These are phyloP conservation scores for Himalopsyche tibetana DNA, from an alignment of 2,888 invertebrate genomes.

Conservation along the genomic window DNA sequence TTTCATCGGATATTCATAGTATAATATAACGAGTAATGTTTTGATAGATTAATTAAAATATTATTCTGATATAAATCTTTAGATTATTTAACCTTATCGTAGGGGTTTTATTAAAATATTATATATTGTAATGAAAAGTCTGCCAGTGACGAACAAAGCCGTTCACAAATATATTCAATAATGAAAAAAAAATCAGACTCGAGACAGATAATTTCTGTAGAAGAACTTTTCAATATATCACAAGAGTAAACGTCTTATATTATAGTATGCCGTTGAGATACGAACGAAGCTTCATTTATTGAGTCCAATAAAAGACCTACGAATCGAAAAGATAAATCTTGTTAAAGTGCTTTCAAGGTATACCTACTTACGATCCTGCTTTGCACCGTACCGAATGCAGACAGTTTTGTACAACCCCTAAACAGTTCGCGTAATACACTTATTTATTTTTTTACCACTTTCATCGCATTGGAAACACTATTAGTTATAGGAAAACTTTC, in stretches of 20 bases:
- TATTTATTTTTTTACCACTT: too few species aligned
- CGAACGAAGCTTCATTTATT: conserved; percentile 48
- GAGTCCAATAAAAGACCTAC: conserved; percentile 46
- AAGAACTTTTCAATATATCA: neutral
- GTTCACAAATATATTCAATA: too few species aligned
- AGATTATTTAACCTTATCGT: too few species aligned
- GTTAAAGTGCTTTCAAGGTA: conserved; percentile 47
- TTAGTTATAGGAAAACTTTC: too few species aligned
- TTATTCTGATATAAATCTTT: too few species aligned
- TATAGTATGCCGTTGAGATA: conserved; percentile 20
- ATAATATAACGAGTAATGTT: too few species aligned
- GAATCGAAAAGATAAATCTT: conserved; percentile 49
- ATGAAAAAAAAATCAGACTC: neutral
- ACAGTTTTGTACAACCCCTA: neutral
- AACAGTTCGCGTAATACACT: neutral
- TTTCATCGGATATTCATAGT: too few species aligned
- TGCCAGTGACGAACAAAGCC: too few species aligned
- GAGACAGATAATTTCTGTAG: neutral
- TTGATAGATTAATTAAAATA: too few species aligned
- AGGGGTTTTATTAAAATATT: too few species aligned
- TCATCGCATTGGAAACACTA: too few species aligned
- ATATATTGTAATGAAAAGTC: too few species aligned
- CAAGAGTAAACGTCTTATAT: neutral
- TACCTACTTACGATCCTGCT: neutral
- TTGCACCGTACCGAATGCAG: conserved; percentile 8